Evolutionary conservation across 2,797 vertebrate species (phyloP), one percentile per base, ranked within the genome.

Genomic region (Danio choprae): DNA sequence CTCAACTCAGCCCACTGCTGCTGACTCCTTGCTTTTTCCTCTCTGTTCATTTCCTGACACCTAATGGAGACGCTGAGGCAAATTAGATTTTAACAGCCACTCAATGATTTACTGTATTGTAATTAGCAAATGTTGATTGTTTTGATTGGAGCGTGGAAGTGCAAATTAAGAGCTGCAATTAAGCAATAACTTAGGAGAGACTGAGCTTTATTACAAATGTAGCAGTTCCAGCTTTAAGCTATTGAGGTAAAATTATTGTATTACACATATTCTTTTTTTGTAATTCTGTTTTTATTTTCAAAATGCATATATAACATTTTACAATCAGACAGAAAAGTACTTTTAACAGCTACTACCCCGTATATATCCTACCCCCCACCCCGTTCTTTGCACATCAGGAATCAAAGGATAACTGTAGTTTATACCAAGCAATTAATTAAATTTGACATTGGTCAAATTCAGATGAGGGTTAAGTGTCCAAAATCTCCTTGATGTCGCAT

Each of bases 61-160:
- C 65, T 78, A 70, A 60, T 70, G 55, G 78, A 62, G 76, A 70
- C 7, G 18, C 43, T 50, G 64, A 50, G 29, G 55, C 43, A 70
- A 70, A 62, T 70, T 20, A 70, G 55, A 78, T 41, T 50, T 78
- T 70, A 70, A 78, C 55, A 70, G 65, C 55, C 46, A 22, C 36
- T 59, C 64, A 78, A 22, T 78, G 64, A 78, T 46, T 64, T 75
- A 78, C 70, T 72, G 70, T 58, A 58, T 69, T 69, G 10, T 41
- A 48, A 77, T 77, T 59, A 51, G 44, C 43, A 60, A 78, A 51
- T 70, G 55, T 62, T 64, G 55, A 78, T 50, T 40, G 43, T 59
- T 78, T 59, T 69, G 55, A 70, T 59, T 70, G 22, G 46, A 78
- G 65, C 41, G 13, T 38, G 41, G 43, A 60, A 50, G 76, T 60